Evolutionary conservation across 2,797 vertebrate species (phyloP), one percentile per base, ranked within the genome.

Genomic region (Sebastes trivittatus): DNA sequence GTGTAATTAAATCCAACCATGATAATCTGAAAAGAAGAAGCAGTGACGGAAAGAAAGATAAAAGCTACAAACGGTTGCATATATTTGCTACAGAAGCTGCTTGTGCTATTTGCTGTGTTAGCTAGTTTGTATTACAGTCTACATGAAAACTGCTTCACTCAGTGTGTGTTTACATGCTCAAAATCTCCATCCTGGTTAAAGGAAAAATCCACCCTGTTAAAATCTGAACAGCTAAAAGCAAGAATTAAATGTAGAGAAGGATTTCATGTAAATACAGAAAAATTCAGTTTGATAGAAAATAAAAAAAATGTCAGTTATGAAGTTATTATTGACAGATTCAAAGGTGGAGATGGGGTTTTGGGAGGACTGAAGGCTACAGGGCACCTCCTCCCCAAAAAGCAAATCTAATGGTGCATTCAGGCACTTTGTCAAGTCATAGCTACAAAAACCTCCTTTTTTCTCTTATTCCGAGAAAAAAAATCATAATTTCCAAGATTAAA

Each of bases 61-160:
- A 64, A 36, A 79, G 18, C 29, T 11, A 61, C 4, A 20, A 79
- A 62, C 16, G 5, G 23, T 85, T 86, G 80, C 85, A 84, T 89
- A 89, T 71, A 65, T 87, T 61, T 23, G 25, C n/a, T 22, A 46
- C 61, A 62, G 46, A 67, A 67, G 67, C 78, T 67, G 72, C 30
- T 46, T 81, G 80, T 86, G 59, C 81, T 69, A 69, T 38, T 38
- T 65, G 72, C 34, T 55, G 34, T 58, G 73, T 77, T 23, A n/a
- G 49, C 34, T 69, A 64, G 55, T 75, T 69, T 60, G 73, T 27
- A 8, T 46, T 80, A 71, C 38, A 49, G 70, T 61, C 65, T 78
- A 84, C 38, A 75, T 80, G 64, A 77, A 25, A 22, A 5, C 72
- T 27, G 65, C 66, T 60, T 68, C 77, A 22, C 29, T 36, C 13